Evolutionary conservation across 2,888 invertebrate genomes (phyloP), one percentile per base, ranked within the genome.

Genomic region (Piscicola geometra): DNA sequence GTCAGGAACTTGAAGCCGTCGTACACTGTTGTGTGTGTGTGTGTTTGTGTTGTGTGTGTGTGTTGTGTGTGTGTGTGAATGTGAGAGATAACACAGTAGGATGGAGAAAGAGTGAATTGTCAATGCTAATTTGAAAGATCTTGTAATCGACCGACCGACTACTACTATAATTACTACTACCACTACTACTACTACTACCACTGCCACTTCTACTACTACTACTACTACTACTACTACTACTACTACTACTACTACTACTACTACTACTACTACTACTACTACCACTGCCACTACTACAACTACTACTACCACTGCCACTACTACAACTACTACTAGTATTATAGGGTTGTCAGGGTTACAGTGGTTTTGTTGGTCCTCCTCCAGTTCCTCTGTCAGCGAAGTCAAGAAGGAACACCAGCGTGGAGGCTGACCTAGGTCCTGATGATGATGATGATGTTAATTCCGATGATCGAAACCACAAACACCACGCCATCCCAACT

Each of bases 1-100:
- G 97, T 97, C 1, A 99, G 89, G 86, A 99, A 99, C 86, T 97
- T 97, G 86, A 98, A 99, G 86, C 99, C 97, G 85, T 99, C 99
- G 85, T 97, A 99, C 71, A 98, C 91, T 81, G 32, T 70, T 36
- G 25, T 25, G 70, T 41, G 72, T 52, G 15, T 72, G 33, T 0
- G n/a, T 12, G 36, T 2, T 12, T 67, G 74, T 52, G 33, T 50
- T n/a, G n/a, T n/a, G n/a, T n/a, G n/a, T n/a, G n/a, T n/a, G n/a
- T n/a, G n/a, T n/a, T n/a, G 52, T 52, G 71, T 28, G 5, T 9
- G 50, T 52, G 32, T 71, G 56, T 52, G 47, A 36, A n/a, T n/a
- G n/a, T n/a, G n/a, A n/a, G n/a, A 28, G 66, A 33, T 2, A 18
- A 33, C 18, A 3, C 32, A 66, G 18, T 30, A 66, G 3, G 66